A percentile compares a stretch with the other conserved stretches of the same genome.
Evolutionary conservation across 1,140 invertebrate species (phyloP).

Genomic region (Drosophila teissieri): DNA sequence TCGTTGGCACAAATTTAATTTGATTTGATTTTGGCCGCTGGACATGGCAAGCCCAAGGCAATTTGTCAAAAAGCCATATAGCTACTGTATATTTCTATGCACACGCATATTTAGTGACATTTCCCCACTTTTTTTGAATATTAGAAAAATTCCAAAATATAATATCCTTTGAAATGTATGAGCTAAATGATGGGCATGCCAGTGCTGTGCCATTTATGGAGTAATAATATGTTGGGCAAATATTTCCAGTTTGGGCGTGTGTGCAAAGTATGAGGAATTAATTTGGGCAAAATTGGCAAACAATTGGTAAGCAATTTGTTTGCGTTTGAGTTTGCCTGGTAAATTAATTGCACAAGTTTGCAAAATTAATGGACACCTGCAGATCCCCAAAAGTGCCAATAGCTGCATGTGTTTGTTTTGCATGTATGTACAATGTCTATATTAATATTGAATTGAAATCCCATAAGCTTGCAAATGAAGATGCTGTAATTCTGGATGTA

Average conservation of each 20-base stretch:
- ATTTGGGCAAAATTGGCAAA: background rate
- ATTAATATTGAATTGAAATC: background rate
- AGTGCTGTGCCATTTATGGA: too few relatives aligned
- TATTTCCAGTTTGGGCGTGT: background rate
- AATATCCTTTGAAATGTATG: too few relatives aligned
- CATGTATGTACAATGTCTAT: background rate
- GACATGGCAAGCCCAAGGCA: slow-evolving; percentile 32
- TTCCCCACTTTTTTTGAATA: background rate
- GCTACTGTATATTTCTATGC: background rate
- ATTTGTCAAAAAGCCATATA: slow-evolving; percentile 34
- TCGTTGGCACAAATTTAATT: slow-evolving; percentile 53
- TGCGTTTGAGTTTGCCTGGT: background rate
- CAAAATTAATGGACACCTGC: background rate
- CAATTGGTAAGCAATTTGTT: background rate
- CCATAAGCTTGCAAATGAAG: background rate
- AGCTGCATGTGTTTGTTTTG: background rate
- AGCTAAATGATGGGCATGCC: too few relatives aligned
- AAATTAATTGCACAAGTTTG: background rate
- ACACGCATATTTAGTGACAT: too few relatives aligned
- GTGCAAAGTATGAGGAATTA: background rate
- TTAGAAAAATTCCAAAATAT: background rate
- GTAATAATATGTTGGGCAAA: too few relatives aligned
- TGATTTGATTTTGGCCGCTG: slow-evolving; percentile 55
- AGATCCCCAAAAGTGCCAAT: background rate
- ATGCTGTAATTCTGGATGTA: background rate